Base-by-base conservation (phyloP, 2,797 vertebrate species). In the Limosa lapponica region DNA sequence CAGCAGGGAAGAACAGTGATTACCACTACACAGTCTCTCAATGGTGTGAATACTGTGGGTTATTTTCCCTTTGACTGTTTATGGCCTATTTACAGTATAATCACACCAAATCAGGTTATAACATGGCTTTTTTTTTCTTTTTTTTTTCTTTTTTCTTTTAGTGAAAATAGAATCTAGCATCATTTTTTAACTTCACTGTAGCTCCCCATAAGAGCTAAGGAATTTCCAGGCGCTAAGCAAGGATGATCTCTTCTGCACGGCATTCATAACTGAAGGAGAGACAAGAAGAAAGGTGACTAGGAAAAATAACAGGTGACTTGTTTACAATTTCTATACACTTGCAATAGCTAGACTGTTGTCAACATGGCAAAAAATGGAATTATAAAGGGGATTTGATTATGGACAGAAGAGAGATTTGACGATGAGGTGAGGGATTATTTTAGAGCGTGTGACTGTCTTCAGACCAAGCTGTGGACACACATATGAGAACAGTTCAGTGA, bases 41-140 rank as follows among this genome's bases (percentile, higher is more conserved):
- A 27, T 36, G 48, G 64, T 95, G 78, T 94, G 94, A 95, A 90
- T 95, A 89, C 49, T 89, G 86, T 41, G 64, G 70, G 70, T 90
- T 95, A 95, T 97, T 96, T 97, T 95, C 67, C 59, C 55, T 91
- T 95, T 93, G 90, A 93, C 82, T 96, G 88, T 90, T 96, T 95
- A 85, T 72, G 86, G 80, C 81, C 88, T 94, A 82, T 95, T 94
- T 95, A 85, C 80, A 94, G 77, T 95, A 89, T 95, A 95, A 93
- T 94, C 90, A 95, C 59, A 80, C 37, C 55, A 82, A 95, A 97
- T 90, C 91, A 90, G 59, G 64, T 94, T 90, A 82, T 88, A 84
- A 84, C 70, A 46, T 32, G 41, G 13, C 25, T 55, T 10, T 62
- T 14, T 54, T 66, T 46, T 70, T 27, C 10, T 65, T 32, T 12